Conservation (phyloP, 2,113 vertebrate species). For the Lanius ludovicianus region DNA sequence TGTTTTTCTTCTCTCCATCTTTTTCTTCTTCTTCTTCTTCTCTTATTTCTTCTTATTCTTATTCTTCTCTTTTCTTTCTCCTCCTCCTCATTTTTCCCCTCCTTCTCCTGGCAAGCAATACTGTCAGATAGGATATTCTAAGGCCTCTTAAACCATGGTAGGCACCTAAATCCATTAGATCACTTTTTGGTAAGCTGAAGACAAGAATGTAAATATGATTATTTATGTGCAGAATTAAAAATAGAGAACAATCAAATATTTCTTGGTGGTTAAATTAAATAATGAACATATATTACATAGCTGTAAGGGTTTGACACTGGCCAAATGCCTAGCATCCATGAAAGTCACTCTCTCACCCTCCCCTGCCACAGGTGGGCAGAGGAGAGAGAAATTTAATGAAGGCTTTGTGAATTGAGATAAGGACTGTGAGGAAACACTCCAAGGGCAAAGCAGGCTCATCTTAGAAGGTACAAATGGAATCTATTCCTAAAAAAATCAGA, state of each 20-base stretch:
- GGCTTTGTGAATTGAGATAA: not conserved
- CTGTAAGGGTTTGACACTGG: not conserved
- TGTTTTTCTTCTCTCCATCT: not conserved
- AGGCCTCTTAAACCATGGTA: not conserved
- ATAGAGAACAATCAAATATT: not conserved
- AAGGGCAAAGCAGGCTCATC: not conserved
- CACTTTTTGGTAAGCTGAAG: not conserved
- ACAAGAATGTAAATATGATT: not conserved
- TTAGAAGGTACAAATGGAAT: not conserved
- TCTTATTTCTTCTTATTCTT: not conserved
- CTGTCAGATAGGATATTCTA: not conserved
- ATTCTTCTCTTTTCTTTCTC: rapidly evolving
- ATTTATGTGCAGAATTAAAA: not conserved
- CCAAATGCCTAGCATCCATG: not conserved
- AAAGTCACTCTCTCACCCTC: not conserved
- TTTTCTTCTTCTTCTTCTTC: rapidly evolving
- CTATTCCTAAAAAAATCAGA: not conserved
- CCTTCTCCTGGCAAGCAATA: not conserved
- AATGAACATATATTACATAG: not conserved
- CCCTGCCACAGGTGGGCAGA: not conserved
- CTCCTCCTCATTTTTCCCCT: not conserved
- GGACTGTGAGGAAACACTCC: not conserved
- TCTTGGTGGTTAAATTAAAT: not conserved
- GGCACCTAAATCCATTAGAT: not conserved
- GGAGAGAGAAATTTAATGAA: not conserved